Conservation (phyloP, 1,140 invertebrate genomes). For the Aphelenchoides besseyi region DNA sequence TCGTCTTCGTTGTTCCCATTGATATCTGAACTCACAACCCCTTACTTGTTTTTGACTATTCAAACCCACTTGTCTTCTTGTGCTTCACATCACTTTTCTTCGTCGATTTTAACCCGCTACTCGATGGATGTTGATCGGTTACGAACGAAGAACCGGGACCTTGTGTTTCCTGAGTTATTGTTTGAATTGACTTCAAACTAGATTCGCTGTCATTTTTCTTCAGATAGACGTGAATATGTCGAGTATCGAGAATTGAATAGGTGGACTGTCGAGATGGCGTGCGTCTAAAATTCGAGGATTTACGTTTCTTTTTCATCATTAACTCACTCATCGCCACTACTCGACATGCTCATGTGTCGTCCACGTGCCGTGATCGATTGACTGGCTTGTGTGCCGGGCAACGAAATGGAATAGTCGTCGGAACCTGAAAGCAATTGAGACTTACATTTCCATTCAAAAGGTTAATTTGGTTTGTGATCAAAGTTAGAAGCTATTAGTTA, state of each 20-base stretch:
- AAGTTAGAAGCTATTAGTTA: too few relatives aligned
- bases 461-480: too few relatives aligned
- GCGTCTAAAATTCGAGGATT: neutral
- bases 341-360: neutral
- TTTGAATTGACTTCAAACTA: neutral
- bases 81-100: neutral
- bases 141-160: neutral
- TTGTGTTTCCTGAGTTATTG: neutral
- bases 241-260: constrained; percentile 20
- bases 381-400: neutral
- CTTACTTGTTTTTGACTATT: too few relatives aligned
- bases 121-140: neutral
- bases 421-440: constrained; percentile 10
- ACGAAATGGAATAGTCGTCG: constrained; percentile 21
- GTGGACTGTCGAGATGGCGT: neutral
- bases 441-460: too few relatives aligned
- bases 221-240: constrained; percentile 33
- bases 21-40: neutral
- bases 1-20: neutral
- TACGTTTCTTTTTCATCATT: too few relatives aligned
- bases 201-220: constrained; percentile 20
- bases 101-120: neutral
- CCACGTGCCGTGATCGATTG: neutral
- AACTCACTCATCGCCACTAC: neutral
- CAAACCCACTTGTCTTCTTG: constrained; percentile 7